These are phyloP conservation scores for Mactra quadrangularis DNA, from an alignment of 1,140 invertebrate species.

Conservation along the genomic window DNA sequence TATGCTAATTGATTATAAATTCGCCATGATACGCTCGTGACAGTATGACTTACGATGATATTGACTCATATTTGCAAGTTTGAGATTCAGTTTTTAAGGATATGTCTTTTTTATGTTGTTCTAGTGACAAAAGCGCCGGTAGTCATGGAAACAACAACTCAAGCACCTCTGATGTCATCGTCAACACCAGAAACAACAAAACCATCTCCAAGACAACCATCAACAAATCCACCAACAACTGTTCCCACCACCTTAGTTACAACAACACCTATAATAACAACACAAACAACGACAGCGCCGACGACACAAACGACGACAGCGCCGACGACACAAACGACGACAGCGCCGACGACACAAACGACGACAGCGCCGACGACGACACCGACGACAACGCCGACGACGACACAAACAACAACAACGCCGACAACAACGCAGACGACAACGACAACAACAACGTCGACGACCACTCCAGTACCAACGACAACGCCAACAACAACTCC, in stretches of 20 bases:
- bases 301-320: slow-evolving; percentile 15
- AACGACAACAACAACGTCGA: slow-evolving; percentile 1
- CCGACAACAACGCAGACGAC: neutral
- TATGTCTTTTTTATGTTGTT: neutral
- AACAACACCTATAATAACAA: slow-evolving; percentile 6
- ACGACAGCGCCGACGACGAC: neutral
- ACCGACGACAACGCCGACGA: neutral
- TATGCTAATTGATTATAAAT: too few relatives aligned
- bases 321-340: neutral
- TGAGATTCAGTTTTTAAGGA: neutral
- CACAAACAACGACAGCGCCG: neutral
- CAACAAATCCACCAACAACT: neutral
- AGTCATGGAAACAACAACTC: neutral
- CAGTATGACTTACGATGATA: neutral
- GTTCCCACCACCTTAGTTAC: slow-evolving; percentile 3
- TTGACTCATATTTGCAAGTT: neutral
- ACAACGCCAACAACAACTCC: neutral
- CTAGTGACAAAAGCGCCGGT: neutral
- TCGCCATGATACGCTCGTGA: too few relatives aligned
- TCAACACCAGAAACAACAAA: neutral
- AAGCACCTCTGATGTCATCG: neutral
- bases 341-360: neutral
- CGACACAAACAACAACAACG: neutral
- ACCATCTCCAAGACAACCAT: neutral
- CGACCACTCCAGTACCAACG: neutral